Evolutionary conservation across 2,113 vertebrate species (phyloP).

Genomic region (Scalopus aquaticus): DNA sequence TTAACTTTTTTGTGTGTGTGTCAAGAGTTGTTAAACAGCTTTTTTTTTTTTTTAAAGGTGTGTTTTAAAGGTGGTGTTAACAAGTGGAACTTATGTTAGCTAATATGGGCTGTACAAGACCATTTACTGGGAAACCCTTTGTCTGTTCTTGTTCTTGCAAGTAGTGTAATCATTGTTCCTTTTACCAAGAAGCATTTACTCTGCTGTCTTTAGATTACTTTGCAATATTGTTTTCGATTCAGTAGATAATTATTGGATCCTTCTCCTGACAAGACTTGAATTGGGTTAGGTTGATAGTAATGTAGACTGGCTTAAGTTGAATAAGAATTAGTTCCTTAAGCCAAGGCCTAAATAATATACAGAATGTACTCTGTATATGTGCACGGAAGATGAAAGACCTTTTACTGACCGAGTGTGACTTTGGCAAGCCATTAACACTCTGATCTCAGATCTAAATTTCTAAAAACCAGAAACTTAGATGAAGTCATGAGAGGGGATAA

Average conservation of each 20-base stretch:
- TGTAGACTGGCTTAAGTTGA: conserved; percentile 1
- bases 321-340: conserved; percentile 47
- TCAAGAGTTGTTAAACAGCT: background rate
- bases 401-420: background rate
- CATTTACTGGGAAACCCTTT: background rate
- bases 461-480: conserved; percentile 16
- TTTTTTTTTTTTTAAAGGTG: background rate
- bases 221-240: background rate
- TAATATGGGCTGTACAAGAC: background rate
- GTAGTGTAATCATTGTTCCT: background rate
- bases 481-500: conserved; percentile 10
- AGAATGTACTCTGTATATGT: background rate
- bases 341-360: background rate
- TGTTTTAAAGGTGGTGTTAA: too few species aligned
- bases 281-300: background rate
- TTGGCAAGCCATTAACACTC: background rate
- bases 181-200: conserved; percentile 27
- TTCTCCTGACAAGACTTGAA: conserved; percentile 2
- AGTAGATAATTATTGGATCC: conserved; percentile 19
- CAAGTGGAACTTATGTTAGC: background rate
- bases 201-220: conserved; percentile 14
- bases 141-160: conserved; percentile 7
- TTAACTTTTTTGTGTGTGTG: background rate
- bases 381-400: background rate
- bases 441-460: background rate